These are phyloP conservation scores for Callimorpha dominula DNA, from an alignment of 2,888 invertebrate genomes.

Conservation along the genomic window DNA sequence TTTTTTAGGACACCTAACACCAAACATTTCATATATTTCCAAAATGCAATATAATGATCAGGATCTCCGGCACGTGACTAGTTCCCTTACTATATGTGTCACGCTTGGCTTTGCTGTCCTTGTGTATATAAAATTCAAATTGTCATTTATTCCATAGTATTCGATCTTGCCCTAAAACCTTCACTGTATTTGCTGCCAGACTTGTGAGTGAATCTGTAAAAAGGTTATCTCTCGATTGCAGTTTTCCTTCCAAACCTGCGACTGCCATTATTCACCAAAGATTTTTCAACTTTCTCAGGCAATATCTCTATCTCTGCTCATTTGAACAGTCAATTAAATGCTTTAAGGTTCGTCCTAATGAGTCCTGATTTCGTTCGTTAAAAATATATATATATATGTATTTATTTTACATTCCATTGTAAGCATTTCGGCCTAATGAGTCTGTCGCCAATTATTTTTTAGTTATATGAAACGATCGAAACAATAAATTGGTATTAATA, in stretches of 20 bases:
- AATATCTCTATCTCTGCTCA: conserved; percentile 34
- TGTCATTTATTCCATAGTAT: neutral
- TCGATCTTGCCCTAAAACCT: neutral
- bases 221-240: conserved; percentile 4
- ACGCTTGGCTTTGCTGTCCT: too few relatives aligned
- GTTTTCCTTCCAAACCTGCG: conserved; percentile 19
- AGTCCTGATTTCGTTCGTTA: too few relatives aligned
- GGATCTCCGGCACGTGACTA: too few relatives aligned
- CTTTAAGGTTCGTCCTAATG: conserved; percentile 60
- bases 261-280: conserved; percentile 56
- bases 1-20: neutral
- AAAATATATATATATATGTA: conserved; percentile 19
- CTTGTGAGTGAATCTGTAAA: neutral
- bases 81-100: too few relatives aligned
- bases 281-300: conserved; percentile 34
- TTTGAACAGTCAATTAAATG: conserved; percentile 61
- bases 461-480: neutral
- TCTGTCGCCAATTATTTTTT: neutral
- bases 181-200: neutral
- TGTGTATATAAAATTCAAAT: neutral
- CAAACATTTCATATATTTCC: too few relatives aligned
- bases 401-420: conserved; percentile 46
- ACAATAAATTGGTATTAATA: neutral
- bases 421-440: conserved; percentile 45
- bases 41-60: too few relatives aligned